These are phyloP conservation scores for Paguma larvata DNA, from an alignment of 2,797 vertebrate species.

Conservation along the genomic window DNA sequence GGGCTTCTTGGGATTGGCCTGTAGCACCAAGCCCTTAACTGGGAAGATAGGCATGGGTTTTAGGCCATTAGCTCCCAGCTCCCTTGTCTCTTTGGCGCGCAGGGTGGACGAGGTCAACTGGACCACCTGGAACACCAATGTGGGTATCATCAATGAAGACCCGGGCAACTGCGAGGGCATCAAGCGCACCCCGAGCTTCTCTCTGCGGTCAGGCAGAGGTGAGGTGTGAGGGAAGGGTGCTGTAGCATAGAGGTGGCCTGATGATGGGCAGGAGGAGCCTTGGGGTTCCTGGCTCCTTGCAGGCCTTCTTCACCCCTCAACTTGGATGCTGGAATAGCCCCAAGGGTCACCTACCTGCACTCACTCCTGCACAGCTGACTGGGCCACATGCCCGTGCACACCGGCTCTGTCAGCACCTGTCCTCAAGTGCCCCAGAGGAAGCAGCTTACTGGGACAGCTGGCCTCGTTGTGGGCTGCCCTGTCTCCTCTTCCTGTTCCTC, in stretches of 20 bases:
- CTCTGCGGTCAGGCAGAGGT: slow-evolving; percentile 89
- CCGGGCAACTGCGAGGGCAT: slow-evolving; percentile 90
- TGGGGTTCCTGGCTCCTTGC: background rate
- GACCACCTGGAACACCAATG: slow-evolving; percentile 97
- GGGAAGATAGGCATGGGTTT: background rate
- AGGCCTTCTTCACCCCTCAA: background rate
- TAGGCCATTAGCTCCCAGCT: background rate
- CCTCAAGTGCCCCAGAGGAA: background rate
- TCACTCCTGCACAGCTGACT: no score
- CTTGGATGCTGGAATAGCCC: background rate
- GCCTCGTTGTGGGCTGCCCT: background rate
- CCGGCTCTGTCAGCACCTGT: background rate
- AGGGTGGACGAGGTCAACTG: slow-evolving; percentile 99
- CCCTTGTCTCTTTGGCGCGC: slow-evolving; percentile 33
- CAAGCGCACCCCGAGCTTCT: slow-evolving; percentile 87
- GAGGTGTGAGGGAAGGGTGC: slow-evolving; percentile 60
- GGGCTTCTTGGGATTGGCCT: background rate
- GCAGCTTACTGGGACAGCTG: background rate
- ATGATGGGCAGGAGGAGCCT: background rate
- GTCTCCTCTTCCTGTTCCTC: background rate
- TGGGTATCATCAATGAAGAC: slow-evolving; percentile 96
- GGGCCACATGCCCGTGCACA: no score
- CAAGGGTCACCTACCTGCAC: background rate
- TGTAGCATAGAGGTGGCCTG: background rate
- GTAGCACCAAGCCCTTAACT: background rate